Evolutionary conservation across 2,888 invertebrate genomes (phyloP), one percentile per base, ranked within the genome.

Genomic region (Plemyria rubiginata): DNA sequence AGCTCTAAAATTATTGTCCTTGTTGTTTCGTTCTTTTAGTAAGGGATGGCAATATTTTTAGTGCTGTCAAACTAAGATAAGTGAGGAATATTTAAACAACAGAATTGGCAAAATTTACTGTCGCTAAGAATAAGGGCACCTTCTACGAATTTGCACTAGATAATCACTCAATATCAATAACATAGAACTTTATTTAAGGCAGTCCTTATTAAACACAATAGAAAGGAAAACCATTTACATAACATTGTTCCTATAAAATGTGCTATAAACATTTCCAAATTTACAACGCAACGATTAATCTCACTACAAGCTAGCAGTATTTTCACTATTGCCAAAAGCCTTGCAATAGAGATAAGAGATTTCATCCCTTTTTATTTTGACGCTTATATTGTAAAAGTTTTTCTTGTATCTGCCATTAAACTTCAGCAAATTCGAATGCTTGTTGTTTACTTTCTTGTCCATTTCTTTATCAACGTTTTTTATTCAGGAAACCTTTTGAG

Each of bases 351-450:
- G 62, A 69, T 62, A 68, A 67, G 58, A 64, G 11, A 53, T 54
- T 45, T 40, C 61, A 53, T 62, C 51, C 60, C 54, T 61, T 66
- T 67, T 49, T 64, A 61, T 53, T 53, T 59, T 56, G 57, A 54
- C 54, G 58, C 53, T 63, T 54, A 61, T 54, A 61, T 66, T 69
- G 67, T 69, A 62, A 65, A 66, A 65, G 66, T 59, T 67, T 68
- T 69, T 67, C 64, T 64, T 66, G 65, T 71, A 65, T 63, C 63
- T 60, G 55, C 53, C 61, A 54, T 57, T 60, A 68, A 57, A 64
- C 59, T 63, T 54, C 45, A 61, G 51, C 40, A 48, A 51, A 64
- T 60, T 60, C 54, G 50, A 68, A 69, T 61, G 63, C 41, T 41
- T 54, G 62, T 50, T 61, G 60, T 60, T 57, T 62, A 54, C 52